Evolutionary conservation across 2,797 vertebrate species (phyloP), one percentile per base, ranked within the genome.

Genomic region (Presbytis comata): DNA sequence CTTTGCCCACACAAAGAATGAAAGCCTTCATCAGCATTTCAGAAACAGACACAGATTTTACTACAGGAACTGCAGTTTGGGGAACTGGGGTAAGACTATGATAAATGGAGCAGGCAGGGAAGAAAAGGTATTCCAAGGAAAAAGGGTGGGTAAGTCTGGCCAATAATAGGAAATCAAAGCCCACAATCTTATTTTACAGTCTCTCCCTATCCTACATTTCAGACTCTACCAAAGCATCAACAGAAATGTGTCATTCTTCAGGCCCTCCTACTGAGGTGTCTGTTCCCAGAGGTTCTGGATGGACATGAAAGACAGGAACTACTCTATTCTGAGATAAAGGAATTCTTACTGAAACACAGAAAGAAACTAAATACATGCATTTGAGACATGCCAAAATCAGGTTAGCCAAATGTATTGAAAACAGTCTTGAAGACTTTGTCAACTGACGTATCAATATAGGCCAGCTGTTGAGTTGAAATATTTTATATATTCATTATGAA

Each of bases 111-210:
- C 2, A 74, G 48, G 39, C 14, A 64, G 30, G 16, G 30, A 96
- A 50, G 21, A 92, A 94, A 90, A 55, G 24, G 21, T 80, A 72
- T 67, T 55, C 30, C 19, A 61, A 81, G 41, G 36, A 82, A 89
- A 92, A 81, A 50, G 53, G 16, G 36, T 61, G n/a, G 28, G 19
- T 1, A 59, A 59, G 55, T 55, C 28, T n/a, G 50, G 19, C 36
- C 48, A 78, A 46, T 78, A 93, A 84, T 59, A 91, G 59, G 26
- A 90, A 94, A 96, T 83, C 70, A 91, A 93, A 75, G 76, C 7
- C 14, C 46, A 46, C 4, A 10, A 93, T 55, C 44, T 88, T 91
- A 80, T 74, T 92, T 86, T 44, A 89, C 24, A 83, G 74, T 16
- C 30, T 75, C 93, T 90, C 76, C 39, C 61, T 44, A 57, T 22